Conservation (phyloP, 2,113 vertebrate genomes). For the Noturus placidus region DNA sequence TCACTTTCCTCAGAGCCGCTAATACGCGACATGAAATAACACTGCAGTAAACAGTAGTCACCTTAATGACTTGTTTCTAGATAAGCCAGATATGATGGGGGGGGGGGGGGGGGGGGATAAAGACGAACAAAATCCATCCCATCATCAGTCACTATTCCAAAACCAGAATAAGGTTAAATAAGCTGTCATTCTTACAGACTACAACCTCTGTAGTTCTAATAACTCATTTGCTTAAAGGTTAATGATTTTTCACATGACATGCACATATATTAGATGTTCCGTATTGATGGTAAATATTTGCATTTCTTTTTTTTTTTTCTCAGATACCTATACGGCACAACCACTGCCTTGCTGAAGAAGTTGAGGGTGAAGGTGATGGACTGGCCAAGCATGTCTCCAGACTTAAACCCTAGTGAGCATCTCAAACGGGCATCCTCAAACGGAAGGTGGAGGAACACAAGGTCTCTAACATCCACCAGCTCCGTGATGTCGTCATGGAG, state of each 20-base stretch:
- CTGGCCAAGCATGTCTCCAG: too few relatives aligned
- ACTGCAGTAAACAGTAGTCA: background rate
- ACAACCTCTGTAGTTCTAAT: background rate
- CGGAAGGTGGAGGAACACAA: too few relatives aligned
- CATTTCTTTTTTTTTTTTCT: background rate
- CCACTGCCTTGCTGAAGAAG: too few relatives aligned
- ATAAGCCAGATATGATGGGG: background rate
- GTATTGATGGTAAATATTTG: background rate
- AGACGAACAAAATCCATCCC: background rate
- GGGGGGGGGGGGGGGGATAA: background rate
- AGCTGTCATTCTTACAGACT: background rate
- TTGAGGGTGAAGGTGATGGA: too few relatives aligned
- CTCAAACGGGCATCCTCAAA: too few relatives aligned
- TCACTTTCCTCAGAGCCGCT: slow-evolving; percentile 16
- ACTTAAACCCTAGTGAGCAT: too few relatives aligned
- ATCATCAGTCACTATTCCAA: background rate
- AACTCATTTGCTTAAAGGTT: background rate
- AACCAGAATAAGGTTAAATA: background rate
- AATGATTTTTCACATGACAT: slow-evolving; percentile 17
- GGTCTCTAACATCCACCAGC: too few relatives aligned
- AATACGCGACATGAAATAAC: slow-evolving; percentile 21
- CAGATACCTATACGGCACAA: background rate
- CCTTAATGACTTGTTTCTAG: slow-evolving; percentile 27
- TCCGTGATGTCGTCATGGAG: too few relatives aligned
- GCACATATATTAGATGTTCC: background rate